phyloP scores from a whole-genome alignment of 2,888 invertebrate species.

The Hydriomena furcata region DNA sequence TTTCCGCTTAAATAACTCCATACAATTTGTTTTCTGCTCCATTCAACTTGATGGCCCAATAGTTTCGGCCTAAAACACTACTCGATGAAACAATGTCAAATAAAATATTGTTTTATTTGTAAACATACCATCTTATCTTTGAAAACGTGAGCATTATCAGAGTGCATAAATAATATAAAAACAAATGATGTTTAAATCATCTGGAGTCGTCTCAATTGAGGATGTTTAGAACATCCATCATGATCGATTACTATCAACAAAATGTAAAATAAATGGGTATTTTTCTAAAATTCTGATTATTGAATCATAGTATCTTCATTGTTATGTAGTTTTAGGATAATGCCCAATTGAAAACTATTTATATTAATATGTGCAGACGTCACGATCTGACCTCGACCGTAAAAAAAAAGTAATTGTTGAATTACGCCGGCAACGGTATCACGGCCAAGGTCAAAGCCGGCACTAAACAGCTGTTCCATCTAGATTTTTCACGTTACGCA shows the following conservation, averaged over 20 bases:
- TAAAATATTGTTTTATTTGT: constrained; percentile 3
- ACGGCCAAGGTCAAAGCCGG: constrained; percentile 70
- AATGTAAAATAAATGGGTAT: too few species aligned
- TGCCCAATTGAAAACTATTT: too few species aligned
- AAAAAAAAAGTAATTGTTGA: constrained; percentile 69
- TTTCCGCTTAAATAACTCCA: too few species aligned
- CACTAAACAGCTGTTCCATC: constrained; percentile 55
- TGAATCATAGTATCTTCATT: too few species aligned
- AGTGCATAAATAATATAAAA: too few species aligned
- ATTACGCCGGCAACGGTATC: constrained; percentile 68
- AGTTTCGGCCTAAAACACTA: background rate
- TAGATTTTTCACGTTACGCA: constrained; percentile 41
- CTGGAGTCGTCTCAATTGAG: too few species aligned
- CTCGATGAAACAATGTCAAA: background rate
- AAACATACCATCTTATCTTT: constrained; percentile 14
- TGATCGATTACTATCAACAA: too few species aligned
- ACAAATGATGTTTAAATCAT: background rate
- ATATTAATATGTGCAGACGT: constrained; percentile 34
- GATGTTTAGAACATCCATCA: too few species aligned
- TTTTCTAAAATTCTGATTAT: too few species aligned
- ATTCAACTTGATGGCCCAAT: constrained; percentile 22
- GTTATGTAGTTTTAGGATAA: too few species aligned
- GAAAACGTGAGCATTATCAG: constrained; percentile 13
- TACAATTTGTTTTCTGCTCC: constrained; percentile 4
- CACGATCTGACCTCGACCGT: constrained; percentile 64